phyloP scores from a whole-genome alignment of 2,113 vertebrate species.

The Rattus rattus region DNA sequence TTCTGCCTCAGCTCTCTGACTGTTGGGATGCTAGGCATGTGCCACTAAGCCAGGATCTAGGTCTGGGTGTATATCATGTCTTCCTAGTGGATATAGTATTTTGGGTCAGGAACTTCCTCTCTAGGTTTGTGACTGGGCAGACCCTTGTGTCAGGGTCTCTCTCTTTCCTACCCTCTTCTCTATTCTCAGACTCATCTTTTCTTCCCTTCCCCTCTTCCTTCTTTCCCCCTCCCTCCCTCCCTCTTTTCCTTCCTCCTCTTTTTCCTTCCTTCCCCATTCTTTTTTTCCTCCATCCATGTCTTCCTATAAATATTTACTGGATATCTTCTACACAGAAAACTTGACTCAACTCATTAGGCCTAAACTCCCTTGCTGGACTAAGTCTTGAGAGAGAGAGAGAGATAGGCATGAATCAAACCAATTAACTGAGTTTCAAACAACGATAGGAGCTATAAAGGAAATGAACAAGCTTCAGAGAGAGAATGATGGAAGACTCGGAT shows the following conservation, averaged over 20 bases:
- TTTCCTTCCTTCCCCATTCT: not conserved
- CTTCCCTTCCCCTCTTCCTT: too few relatives aligned
- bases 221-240: accelerated
- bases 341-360: not conserved
- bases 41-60: not conserved
- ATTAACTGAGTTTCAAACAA: not conserved
- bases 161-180: not conserved
- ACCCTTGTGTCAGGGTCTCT: not conserved
- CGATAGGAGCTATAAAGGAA: not conserved
- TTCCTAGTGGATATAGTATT: not conserved
- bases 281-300: not conserved
- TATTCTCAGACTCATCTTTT: not conserved
- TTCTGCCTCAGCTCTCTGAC: not conserved
- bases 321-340: not conserved
- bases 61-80: not conserved
- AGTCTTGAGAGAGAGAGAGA: not conserved
- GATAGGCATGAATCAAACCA: not conserved
- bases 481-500: not conserved
- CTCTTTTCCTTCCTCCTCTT: not conserved
- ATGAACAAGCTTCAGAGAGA: not conserved
- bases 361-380: not conserved
- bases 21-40: not conserved
- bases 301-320: not conserved
- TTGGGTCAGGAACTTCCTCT: not conserved
- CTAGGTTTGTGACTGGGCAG: conserved; percentile 29